phyloP scores from a whole-genome alignment of 2,797 vertebrate species.

The Scomberomorus guttatus region DNA sequence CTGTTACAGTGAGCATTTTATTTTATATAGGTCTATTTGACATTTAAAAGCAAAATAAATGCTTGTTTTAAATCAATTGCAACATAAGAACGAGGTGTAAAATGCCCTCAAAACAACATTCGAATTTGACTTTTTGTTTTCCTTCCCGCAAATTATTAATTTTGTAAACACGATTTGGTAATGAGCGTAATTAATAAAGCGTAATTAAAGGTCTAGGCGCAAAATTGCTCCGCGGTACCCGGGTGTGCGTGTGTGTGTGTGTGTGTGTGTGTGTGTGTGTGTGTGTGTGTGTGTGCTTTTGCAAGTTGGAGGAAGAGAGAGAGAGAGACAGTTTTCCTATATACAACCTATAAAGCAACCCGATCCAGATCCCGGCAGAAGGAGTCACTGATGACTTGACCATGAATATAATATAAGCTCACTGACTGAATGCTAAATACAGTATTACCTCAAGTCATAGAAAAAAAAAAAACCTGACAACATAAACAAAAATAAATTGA shows the following conservation, averaged over 20 bases:
- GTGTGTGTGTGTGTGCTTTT: neutral
- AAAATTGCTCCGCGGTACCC: neutral
- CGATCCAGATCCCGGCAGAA: conserved; percentile 47
- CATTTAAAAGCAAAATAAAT: neutral
- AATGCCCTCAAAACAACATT: neutral
- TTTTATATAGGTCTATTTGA: neutral
- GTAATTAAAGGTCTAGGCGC: conserved; percentile 28
- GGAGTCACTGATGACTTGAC: conserved; percentile 54
- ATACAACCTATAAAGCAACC: conserved; percentile 33
- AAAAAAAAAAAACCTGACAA: neutral
- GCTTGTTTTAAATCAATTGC: neutral
- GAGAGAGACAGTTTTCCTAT: conserved; percentile 7
- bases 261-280: conserved; percentile 14
- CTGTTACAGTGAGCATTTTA: neutral
- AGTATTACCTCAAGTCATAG: neutral
- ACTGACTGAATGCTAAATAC: conserved; percentile 25
- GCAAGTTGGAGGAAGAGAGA: conserved; percentile 6
- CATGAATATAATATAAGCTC: conserved; percentile 56
- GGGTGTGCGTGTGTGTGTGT: conserved; percentile 5
- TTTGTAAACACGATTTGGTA: neutral
- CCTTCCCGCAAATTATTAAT: neutral
- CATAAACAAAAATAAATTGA: neutral
- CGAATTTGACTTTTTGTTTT: conserved; percentile 11
- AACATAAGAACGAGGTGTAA: neutral
- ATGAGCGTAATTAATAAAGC: conserved; percentile 15